Percentiles rank a stretch among this genome's conserved stretches.
These are phyloP conservation scores for Thecocarcelia acutangulata DNA, from an alignment of 2,888 invertebrate species.

Conservation along the genomic window DNA sequence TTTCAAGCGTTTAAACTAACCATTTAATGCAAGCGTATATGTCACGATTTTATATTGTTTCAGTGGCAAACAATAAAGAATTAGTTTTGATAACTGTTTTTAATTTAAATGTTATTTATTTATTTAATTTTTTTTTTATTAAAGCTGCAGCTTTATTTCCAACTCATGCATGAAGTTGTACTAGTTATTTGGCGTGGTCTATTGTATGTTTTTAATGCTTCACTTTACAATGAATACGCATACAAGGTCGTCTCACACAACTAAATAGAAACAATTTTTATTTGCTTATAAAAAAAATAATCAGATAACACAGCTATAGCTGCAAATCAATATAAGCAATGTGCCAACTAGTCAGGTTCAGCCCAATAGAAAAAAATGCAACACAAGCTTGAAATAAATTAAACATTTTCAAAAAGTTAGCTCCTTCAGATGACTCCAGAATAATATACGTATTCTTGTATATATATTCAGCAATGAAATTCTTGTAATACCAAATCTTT, in stretches of 20 bases:
- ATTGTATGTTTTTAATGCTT: conserved; percentile 32
- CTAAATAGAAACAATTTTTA: conserved; percentile 24
- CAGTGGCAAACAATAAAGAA: conserved; percentile 14
- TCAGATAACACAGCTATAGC: conserved; percentile 41
- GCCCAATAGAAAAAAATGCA: conserved; percentile 1
- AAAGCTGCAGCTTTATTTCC: conserved; percentile 39
- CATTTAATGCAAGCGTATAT: conserved; percentile 28
- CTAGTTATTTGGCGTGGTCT: conserved; percentile 30
- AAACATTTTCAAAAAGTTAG: too few species aligned
- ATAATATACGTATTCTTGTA: too few species aligned
- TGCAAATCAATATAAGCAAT: conserved; percentile 41
- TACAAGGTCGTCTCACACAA: conserved; percentile 56
- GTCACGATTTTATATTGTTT: conserved; percentile 51
- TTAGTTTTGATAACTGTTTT: conserved; percentile 27
- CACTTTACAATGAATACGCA: conserved; percentile 45
- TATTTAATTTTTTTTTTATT: conserved; percentile 2
- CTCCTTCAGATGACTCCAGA: too few species aligned
- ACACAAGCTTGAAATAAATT: too few species aligned
- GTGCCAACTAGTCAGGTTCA: conserved; percentile 45
- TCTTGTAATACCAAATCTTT: too few species aligned
- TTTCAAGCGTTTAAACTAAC: conserved; percentile 39
- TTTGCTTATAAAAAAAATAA: conserved; percentile 25
- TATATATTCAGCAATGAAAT: too few species aligned
- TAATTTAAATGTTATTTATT: conserved; percentile 50
- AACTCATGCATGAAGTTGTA: conserved; percentile 67